These are phyloP conservation scores for Propithecus coquereli DNA, from an alignment of 2,113 vertebrate genomes.

Conservation along the genomic window DNA sequence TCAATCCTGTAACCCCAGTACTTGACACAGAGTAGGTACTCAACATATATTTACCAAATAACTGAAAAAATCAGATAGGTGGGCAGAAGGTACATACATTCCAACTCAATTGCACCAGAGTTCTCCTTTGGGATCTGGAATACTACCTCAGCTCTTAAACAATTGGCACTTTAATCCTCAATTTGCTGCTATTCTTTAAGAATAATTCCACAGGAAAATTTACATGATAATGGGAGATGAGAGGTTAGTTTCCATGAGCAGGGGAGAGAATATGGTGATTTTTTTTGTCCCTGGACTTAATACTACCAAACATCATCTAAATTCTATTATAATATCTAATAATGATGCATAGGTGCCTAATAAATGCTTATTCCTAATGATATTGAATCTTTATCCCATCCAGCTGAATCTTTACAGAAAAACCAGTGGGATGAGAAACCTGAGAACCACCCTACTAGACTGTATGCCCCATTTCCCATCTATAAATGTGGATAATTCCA, in stretches of 20 bases:
- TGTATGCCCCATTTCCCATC: background rate
- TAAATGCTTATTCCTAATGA: background rate
- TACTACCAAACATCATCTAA: background rate
- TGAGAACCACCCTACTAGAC: background rate
- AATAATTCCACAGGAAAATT: background rate
- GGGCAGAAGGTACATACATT: background rate
- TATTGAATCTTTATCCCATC: background rate
- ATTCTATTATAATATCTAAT: background rate
- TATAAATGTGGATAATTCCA: background rate
- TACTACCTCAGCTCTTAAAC: background rate
- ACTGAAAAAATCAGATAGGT: no score
- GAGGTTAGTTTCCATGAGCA: background rate
- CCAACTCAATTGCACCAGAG: background rate
- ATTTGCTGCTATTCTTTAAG: background rate
- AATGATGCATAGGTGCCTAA: background rate
- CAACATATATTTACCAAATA: background rate
- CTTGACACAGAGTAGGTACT: background rate
- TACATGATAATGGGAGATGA: background rate
- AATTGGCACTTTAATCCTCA: background rate
- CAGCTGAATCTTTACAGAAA: background rate
- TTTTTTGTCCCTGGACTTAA: background rate
- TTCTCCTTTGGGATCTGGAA: background rate
- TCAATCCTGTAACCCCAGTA: background rate
- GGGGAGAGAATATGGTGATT: background rate
- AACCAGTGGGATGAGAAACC: background rate